These are phyloP conservation scores for Gavialis gangeticus DNA, from an alignment of 2,113 vertebrate genomes.

Conservation along the genomic window DNA sequence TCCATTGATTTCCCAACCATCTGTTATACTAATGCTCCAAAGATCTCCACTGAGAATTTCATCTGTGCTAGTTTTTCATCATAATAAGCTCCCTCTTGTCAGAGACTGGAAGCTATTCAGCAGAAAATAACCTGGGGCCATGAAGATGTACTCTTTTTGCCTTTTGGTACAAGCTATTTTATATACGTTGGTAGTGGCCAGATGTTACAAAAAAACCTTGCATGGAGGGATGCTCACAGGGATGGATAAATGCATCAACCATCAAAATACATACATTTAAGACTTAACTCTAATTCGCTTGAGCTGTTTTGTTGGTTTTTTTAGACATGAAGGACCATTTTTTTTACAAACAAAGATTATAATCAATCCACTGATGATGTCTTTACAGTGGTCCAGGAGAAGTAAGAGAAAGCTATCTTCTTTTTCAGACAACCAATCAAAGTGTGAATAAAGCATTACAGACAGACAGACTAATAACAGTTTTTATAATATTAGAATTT, in stretches of 20 bases:
- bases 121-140: background rate
- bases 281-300: background rate
- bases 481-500: too few relatives aligned
- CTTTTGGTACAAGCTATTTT: background rate
- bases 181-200: background rate
- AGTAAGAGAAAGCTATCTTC: too few relatives aligned
- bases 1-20: background rate
- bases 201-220: background rate
- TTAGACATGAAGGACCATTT: too few relatives aligned
- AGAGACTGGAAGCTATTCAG: background rate
- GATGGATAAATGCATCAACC: background rate
- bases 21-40: background rate
- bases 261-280: background rate
- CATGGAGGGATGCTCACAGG: background rate
- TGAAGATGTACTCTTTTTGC: background rate
- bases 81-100: background rate
- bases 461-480: too few relatives aligned
- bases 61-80: background rate
- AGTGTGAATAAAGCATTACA: too few relatives aligned
- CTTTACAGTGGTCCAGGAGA: background rate
- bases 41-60: background rate
- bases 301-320: too few relatives aligned
- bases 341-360: too few relatives aligned
- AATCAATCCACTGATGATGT: background rate
- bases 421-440: background rate